Conservation (phyloP, 1,140 invertebrate genomes). For the Bombus sylvicola region DNA sequence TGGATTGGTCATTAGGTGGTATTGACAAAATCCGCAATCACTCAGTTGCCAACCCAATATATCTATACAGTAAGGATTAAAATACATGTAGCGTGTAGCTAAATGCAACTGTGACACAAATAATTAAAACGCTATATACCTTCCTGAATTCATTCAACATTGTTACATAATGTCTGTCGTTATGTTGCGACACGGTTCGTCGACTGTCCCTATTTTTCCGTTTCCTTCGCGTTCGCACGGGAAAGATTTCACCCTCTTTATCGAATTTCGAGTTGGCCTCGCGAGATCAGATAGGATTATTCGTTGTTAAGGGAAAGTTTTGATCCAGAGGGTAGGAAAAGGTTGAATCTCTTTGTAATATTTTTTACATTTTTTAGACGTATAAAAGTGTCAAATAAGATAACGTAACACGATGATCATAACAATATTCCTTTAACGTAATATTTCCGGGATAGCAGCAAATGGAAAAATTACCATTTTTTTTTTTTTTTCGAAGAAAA, state of each 20-base stretch:
- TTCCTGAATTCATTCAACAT: not conserved
- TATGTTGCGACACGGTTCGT: not conserved
- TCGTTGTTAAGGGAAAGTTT: not conserved
- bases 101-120: not conserved
- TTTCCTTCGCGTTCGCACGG: not conserved
- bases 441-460: too few species aligned
- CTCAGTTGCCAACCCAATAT: too few species aligned
- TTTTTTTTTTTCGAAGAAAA: too few species aligned
- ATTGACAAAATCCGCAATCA: too few species aligned
- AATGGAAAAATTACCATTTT: too few species aligned
- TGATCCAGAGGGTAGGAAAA: not conserved
- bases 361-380: too few species aligned
- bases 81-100: not conserved
- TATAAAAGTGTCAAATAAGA: too few species aligned
- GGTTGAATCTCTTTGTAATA: not conserved
- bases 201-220: not conserved
- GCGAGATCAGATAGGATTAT: not conserved
- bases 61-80: not conserved
- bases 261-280: not conserved
- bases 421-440: too few species aligned
- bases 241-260: not conserved
- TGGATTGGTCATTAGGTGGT: too few species aligned
- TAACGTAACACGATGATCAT: too few species aligned
- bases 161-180: not conserved
- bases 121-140: not conserved